Percentiles rank a stretch among this genome's conserved stretches.
These are phyloP conservation scores for Congeria kusceri DNA, from an alignment of 2,888 invertebrate species.

Conservation along the genomic window DNA sequence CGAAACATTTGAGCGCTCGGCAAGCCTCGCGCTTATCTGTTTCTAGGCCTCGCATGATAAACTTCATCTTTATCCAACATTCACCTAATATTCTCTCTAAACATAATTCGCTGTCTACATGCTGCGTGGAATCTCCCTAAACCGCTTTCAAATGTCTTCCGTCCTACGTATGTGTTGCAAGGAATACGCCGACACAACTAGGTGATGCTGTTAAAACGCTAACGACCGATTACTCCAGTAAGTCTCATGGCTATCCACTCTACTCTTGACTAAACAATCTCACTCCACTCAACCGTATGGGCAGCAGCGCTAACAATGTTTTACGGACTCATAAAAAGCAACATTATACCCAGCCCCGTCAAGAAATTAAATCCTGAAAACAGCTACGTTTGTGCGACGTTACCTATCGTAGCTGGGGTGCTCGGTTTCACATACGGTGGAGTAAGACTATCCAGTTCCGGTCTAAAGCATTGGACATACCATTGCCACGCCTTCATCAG, in stretches of 20 bases:
- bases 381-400: no score
- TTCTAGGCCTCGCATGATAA: neutral
- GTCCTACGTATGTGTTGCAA: no score
- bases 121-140: slow-evolving; percentile 36
- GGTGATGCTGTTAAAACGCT: slow-evolving; percentile 24
- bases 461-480: slow-evolving; percentile 21
- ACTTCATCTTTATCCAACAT: slow-evolving; percentile 33
- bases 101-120: slow-evolving; percentile 35
- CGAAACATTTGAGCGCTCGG: no score
- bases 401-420: slow-evolving; percentile 25
- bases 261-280: slow-evolving; percentile 12
- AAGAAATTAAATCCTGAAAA: slow-evolving; percentile 6
- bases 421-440: slow-evolving; percentile 25
- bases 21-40: no score
- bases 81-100: no score
- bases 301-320: slow-evolving; percentile 19
- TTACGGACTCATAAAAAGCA: slow-evolving; percentile 23
- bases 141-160: slow-evolving; percentile 21
- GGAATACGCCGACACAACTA: slow-evolving; percentile 29
- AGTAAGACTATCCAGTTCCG: slow-evolving; percentile 32
- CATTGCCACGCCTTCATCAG: slow-evolving; percentile 2
- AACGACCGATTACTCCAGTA: slow-evolving; percentile 25
- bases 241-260: slow-evolving; percentile 11
- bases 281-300: slow-evolving; percentile 32
- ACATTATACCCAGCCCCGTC: slow-evolving; percentile 14